Conservation (phyloP, 2,888 invertebrate species). For the Mechanitis mazaeus region DNA sequence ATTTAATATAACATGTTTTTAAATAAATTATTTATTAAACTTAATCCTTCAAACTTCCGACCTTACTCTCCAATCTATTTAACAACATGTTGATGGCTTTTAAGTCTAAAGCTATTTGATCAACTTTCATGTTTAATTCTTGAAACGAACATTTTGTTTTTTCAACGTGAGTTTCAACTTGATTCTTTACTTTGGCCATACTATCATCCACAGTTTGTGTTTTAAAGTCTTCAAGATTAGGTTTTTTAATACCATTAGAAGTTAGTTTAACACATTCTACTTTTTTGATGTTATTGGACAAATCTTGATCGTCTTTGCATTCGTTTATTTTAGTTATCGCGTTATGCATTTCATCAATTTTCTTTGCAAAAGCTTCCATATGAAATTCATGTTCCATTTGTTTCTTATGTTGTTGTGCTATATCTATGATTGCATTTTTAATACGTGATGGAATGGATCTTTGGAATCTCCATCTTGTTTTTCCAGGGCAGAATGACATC, state of each 20-base stretch:
- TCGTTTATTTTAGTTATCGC: conserved; percentile 44
- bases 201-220: conserved; percentile 47
- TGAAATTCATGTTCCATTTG: conserved; percentile 55
- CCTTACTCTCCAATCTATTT: conserved; percentile 53
- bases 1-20: not conserved
- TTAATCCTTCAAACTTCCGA: conserved; percentile 28
- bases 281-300: not conserved
- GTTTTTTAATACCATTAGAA: conserved; percentile 29
- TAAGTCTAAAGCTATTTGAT: conserved; percentile 58
- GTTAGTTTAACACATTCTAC: not conserved
- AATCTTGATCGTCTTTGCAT: conserved; percentile 21
- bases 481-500: conserved; percentile 59
- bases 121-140: conserved; percentile 55
- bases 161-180: conserved; percentile 44
- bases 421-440: conserved; percentile 61
- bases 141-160: conserved; percentile 47
- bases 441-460: conserved; percentile 55
- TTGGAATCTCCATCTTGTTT: conserved; percentile 50
- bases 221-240: conserved; percentile 48
- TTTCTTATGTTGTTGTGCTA: conserved; percentile 58
- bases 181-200: conserved; percentile 46
- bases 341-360: conserved; percentile 58
- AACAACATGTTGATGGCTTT: conserved; percentile 54
- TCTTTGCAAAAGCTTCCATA: conserved; percentile 46
- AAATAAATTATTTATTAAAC: not conserved